phyloP scores from a whole-genome alignment of 2,888 invertebrate genomes.

The Zonitis immaculata region DNA sequence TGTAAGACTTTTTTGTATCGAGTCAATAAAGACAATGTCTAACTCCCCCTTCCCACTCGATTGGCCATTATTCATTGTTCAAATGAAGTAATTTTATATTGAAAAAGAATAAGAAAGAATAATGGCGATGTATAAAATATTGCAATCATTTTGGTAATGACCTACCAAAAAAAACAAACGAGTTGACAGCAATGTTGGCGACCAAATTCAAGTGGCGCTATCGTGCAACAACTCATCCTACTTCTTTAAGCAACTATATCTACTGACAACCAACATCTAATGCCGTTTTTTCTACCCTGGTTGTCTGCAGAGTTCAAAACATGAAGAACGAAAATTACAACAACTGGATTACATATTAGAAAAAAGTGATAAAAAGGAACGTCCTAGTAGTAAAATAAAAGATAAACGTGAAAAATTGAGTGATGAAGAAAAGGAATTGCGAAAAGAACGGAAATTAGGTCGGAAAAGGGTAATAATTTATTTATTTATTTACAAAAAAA shows the following conservation, averaged over 20 bases:
- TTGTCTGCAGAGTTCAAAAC: conserved; percentile 50
- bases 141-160: too few relatives aligned
- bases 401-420: conserved; percentile 62
- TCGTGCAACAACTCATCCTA: conserved; percentile 7
- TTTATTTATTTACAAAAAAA: too few relatives aligned
- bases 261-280: conserved; percentile 29
- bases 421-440: conserved; percentile 74
- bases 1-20: background rate
- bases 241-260: background rate
- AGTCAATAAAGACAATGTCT: background rate
- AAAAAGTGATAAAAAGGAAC: conserved; percentile 52
- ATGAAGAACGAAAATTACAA: conserved; percentile 46
- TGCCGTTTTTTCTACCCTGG: conserved; percentile 34
- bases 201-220: conserved; percentile 6
- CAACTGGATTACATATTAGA: conserved; percentile 42
- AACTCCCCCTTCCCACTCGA: too few relatives aligned
- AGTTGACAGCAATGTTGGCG: conserved; percentile 12
- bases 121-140: background rate
- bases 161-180: background rate
- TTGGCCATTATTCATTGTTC: too few relatives aligned
- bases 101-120: too few relatives aligned
- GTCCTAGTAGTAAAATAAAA: conserved; percentile 50
- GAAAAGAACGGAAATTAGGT: conserved; percentile 76
- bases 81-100: too few relatives aligned
- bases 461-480: conserved; percentile 72